phyloP scores from a whole-genome alignment of 2,113 vertebrate species.

The Zapornia atra region DNA sequence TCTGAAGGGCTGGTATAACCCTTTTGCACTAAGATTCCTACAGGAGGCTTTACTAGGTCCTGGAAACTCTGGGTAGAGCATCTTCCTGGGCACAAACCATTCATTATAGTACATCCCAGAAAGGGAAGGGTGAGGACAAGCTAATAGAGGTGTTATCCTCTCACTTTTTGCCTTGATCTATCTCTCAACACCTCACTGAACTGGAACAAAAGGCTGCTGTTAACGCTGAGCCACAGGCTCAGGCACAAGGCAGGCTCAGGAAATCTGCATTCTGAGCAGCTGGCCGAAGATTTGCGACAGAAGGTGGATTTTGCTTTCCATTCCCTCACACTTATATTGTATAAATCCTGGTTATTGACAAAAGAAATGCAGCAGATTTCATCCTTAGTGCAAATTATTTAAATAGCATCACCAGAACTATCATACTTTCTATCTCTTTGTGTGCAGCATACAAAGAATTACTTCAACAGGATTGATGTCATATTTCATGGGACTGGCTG shows the following conservation, averaged over 20 bases:
- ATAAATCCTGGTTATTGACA: neutral
- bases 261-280: neutral
- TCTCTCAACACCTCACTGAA: neutral
- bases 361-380: neutral
- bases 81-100: neutral
- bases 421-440: neutral
- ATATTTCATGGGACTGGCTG: conserved; percentile 5
- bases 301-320: conserved; percentile 10
- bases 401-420: neutral
- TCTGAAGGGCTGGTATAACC: neutral
- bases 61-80: neutral
- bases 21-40: neutral
- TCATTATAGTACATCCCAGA: neutral
- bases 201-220: neutral
- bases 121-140: neutral
- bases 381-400: neutral
- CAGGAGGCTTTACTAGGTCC: neutral
- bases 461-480: conserved; percentile 21
- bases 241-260: neutral
- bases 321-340: neutral
- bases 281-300: neutral
- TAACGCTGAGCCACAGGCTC: neutral
- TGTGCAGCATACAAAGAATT: conserved; percentile 14
- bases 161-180: neutral
- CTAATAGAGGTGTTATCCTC: neutral